Percentiles rank a stretch among this genome's conserved stretches.
phyloP scores from a whole-genome alignment of 2,888 invertebrate genomes.

The Syrista parreyssii region DNA sequence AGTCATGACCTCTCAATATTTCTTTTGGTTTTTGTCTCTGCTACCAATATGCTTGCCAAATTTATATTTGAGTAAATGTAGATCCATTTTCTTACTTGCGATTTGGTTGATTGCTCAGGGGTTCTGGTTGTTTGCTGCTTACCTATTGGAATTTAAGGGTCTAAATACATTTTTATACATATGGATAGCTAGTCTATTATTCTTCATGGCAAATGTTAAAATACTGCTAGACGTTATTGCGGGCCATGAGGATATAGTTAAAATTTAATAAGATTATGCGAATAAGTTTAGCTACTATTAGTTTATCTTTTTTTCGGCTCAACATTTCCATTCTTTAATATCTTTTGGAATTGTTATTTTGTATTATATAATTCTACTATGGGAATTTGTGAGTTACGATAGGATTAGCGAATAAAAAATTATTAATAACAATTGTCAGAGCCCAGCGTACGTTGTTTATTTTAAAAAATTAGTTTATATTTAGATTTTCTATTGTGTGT shows the following conservation, averaged over 20 bases:
- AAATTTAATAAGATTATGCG: neutral
- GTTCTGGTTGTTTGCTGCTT: slow-evolving; percentile 91
- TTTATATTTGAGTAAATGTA: slow-evolving; percentile 70
- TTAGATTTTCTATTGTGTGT: too few relatives aligned
- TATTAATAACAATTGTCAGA: too few relatives aligned
- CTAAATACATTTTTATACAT: slow-evolving; percentile 84
- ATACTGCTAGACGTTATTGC: slow-evolving; percentile 72
- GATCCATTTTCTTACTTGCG: slow-evolving; percentile 68
- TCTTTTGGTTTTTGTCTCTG: slow-evolving; percentile 94
- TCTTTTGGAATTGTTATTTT: too few relatives aligned
- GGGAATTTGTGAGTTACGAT: too few relatives aligned
- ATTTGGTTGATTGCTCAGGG: slow-evolving; percentile 81
- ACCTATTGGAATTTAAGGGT: slow-evolving; percentile 90
- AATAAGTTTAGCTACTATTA: neutral
- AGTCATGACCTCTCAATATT: slow-evolving; percentile 97
- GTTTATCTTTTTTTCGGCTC: slow-evolving; percentile 8
- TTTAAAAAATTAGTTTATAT: too few relatives aligned
- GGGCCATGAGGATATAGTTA: slow-evolving; percentile 48
- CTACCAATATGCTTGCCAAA: slow-evolving; percentile 84
- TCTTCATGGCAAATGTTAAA: slow-evolving; percentile 85
- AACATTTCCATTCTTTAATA: too few relatives aligned
- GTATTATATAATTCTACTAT: too few relatives aligned
- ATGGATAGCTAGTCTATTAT: slow-evolving; percentile 86
- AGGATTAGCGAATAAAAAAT: too few relatives aligned
- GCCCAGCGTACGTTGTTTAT: too few relatives aligned